Evolutionary conservation across 2,113 vertebrate genomes (phyloP).

Genomic region (Oreochromis spilurus): DNA sequence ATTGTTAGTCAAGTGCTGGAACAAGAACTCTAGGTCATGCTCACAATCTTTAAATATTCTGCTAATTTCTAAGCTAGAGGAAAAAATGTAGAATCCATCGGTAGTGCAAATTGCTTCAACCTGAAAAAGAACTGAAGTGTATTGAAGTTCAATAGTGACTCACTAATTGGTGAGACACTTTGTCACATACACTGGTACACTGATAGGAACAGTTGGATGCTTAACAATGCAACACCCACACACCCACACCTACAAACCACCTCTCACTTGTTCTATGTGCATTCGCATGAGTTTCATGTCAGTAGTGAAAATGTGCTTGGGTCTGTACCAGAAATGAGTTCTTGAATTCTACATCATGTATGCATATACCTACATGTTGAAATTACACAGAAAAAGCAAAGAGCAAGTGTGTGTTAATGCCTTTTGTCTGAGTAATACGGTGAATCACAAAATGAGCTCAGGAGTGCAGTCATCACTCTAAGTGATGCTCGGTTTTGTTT

Average conservation of each 20-base stretch:
- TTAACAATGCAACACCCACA: not conserved
- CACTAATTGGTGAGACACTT: conserved; percentile 1
- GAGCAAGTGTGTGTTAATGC: not conserved
- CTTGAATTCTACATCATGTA: not conserved
- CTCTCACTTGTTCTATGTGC: not conserved
- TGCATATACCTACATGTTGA: not conserved
- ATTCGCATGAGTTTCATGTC: not conserved
- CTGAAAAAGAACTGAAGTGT: not conserved
- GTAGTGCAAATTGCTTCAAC: not conserved
- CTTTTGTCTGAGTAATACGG: not conserved
- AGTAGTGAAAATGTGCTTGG: not conserved
- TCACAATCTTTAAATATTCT: not conserved
- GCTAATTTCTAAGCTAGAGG: not conserved
- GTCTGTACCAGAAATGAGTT: not conserved
- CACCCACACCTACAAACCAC: conserved; percentile 14
- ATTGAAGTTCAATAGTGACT: not conserved
- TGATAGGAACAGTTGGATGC: not conserved
- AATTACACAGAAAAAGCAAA: not conserved
- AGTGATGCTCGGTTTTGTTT: not conserved
- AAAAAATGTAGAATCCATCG: not conserved
- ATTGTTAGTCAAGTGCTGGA: not conserved
- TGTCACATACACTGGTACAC: not conserved
- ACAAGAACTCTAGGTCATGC: not conserved
- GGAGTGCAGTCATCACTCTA: conserved; percentile 14
- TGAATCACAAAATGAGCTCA: conserved; percentile 21